phyloP scores from a whole-genome alignment of 2,888 invertebrate genomes.

The Drosophila subsilvestris region DNA sequence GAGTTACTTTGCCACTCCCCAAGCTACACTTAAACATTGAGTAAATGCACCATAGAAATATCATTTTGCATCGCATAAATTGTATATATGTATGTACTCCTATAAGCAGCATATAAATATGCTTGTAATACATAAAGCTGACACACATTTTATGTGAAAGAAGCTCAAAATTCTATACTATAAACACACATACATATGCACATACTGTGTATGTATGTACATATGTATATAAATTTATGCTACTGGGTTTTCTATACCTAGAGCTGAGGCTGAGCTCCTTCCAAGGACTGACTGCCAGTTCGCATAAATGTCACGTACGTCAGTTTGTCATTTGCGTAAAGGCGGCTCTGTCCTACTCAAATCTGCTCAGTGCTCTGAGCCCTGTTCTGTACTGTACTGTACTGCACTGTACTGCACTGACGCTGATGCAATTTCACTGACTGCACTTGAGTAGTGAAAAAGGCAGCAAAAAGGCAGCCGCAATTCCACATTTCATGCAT shows the following conservation, averaged over 20 bases:
- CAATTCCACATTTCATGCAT: constrained; percentile 47
- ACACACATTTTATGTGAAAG: constrained; percentile 67
- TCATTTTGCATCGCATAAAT: constrained; percentile 75
- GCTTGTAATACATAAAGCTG: constrained; percentile 52
- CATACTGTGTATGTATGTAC: background rate
- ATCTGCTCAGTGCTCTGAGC: background rate
- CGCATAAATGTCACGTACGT: constrained; percentile 84
- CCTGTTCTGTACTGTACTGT: constrained; percentile 36
- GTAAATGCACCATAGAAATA: constrained; percentile 72
- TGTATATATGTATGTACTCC: constrained; percentile 42
- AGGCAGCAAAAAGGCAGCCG: constrained; percentile 26
- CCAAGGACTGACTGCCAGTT: constrained; percentile 77
- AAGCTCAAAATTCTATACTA: constrained; percentile 19
- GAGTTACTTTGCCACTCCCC: constrained; percentile 44
- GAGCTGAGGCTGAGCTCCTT: constrained; percentile 12
- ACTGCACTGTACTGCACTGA: constrained; percentile 6
- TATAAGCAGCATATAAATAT: constrained; percentile 30
- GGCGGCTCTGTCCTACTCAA: constrained; percentile 46
- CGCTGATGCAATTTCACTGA: constrained; percentile 41
- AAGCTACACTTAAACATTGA: constrained; percentile 62
- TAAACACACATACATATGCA: constrained; percentile 1
- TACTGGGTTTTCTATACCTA: constrained; percentile 51
- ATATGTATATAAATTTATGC: constrained; percentile 39
- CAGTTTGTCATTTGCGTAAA: constrained; percentile 79
- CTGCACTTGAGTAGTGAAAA: constrained; percentile 59